Base-by-base conservation (phyloP, 2,797 vertebrate genomes). In the Clarias fuscus region DNA sequence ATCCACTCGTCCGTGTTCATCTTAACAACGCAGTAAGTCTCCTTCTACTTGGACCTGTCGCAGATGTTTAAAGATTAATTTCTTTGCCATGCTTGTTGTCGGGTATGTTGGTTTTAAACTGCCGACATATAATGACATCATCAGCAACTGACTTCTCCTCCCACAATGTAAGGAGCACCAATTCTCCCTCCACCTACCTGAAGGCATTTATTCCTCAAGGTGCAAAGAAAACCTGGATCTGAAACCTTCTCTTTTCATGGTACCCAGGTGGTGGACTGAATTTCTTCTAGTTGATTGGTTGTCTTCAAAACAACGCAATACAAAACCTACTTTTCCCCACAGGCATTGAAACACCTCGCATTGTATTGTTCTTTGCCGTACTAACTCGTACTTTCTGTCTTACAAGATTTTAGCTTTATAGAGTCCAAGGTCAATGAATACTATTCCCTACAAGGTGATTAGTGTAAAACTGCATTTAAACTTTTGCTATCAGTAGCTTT, bases 1-100 rank as follows among this genome's bases (percentile, higher is more conserved):
- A 93, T 86, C 89, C 93, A 53, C 4, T 78, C 30, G 1, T 20
- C 15, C 8, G 10, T 10, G 3, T 37, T 14, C 76, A 78, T 78
- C 56, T 59, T 61, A 22, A 1, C 3, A 18, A 59, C 8, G 8
- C 4, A 56, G 14, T 4, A 75, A 13, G 88, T 82, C 94, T 48
- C 71, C 43, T 56, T 18, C 43, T n/a, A 15, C n/a, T 2, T 15
- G 11, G 18, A 24, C 7, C n/a, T n/a, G 33, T n/a, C 3, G 37
- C 56, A 33, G 2, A 17, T 67, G 71, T 62, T 30, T 4, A 30
- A 76, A 76, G 10, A 14, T 5, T 27, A 0, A 24, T 48, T 5
- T 11, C n/a, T 81, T 78, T 22, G 18, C 3, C 10, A 48, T 48
- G 48, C 48, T 48, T 48, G 10, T 48, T 11, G 48, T 48, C 48